A percentile compares a stretch with the other conserved stretches of the same genome.
These are phyloP conservation scores for Myotis davidii DNA, from an alignment of 2,113 vertebrate species.

Conservation along the genomic window DNA sequence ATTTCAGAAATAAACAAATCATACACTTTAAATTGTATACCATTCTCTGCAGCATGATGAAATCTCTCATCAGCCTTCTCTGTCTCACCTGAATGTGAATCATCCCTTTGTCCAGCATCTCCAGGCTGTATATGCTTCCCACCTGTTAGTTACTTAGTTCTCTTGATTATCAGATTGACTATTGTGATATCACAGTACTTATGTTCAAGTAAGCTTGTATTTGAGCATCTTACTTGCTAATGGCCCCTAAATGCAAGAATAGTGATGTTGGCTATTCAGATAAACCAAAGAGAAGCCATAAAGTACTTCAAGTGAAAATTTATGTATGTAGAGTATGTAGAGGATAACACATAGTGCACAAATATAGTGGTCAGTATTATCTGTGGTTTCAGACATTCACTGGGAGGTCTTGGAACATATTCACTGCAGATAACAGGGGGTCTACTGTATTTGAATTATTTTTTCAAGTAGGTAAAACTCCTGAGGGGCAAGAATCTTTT, in stretches of 20 bases:
- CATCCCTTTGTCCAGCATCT: neutral
- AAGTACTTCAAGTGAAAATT: neutral
- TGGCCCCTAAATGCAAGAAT: neutral
- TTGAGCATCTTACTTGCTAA: neutral
- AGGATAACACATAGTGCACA: neutral
- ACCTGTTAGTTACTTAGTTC: neutral
- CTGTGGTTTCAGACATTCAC: neutral
- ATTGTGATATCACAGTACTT: neutral
- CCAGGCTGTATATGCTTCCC: neutral
- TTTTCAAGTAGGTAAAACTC: conserved; percentile 20
- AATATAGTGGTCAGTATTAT: neutral
- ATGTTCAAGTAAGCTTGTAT: neutral
- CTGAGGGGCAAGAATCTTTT: neutral
- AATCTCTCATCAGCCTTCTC: neutral
- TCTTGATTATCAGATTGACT: neutral
- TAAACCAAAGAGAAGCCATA: neutral
- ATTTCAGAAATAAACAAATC: neutral
- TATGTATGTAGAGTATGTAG: neutral
- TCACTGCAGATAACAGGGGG: neutral
- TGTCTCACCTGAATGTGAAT: neutral
- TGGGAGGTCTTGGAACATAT: neutral
- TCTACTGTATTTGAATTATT: conserved; percentile 6
- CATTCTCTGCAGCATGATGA: neutral
- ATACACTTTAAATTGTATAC: neutral
- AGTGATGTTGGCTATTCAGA: neutral